Evolutionary conservation across 2,797 vertebrate species (phyloP).

Genomic region (Siniperca undulata): DNA sequence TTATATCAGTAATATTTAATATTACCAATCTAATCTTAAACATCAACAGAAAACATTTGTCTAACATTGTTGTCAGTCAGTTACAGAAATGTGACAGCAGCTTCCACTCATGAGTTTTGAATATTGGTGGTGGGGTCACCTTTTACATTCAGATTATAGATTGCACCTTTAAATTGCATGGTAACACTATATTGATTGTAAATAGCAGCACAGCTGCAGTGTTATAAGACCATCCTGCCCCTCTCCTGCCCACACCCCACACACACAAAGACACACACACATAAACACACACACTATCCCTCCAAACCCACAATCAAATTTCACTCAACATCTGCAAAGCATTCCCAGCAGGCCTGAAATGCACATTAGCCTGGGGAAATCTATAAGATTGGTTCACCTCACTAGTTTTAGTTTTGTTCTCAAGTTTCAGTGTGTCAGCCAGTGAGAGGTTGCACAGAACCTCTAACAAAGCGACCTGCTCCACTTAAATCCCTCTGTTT

Average conservation of each 20-base stretch:
- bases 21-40: neutral
- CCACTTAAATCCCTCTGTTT: conserved; percentile 66
- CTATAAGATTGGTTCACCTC: conserved; percentile 52
- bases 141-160: conserved; percentile 26
- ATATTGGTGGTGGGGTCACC: neutral
- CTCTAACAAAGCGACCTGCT: conserved; percentile 60
- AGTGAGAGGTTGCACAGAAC: conserved; percentile 49
- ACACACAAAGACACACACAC: conserved; percentile 15
- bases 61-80: neutral
- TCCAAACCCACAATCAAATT: conserved; percentile 58
- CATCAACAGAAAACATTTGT: neutral
- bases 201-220: conserved; percentile 24
- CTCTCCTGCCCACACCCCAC: neutral
- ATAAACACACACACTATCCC: conserved; percentile 19
- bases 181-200: conserved; percentile 40
- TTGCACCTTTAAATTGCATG: conserved; percentile 37
- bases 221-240: neutral
- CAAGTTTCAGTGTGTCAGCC: conserved; percentile 50
- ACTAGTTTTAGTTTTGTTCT: conserved; percentile 51
- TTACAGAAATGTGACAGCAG: neutral
- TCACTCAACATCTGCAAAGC: conserved; percentile 58
- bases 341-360: conserved; percentile 59
- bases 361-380: conserved; percentile 66
- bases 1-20: neutral
- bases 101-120: neutral